These are phyloP conservation scores for Trilocha varians DNA, from an alignment of 2,888 invertebrate genomes.

Conservation along the genomic window DNA sequence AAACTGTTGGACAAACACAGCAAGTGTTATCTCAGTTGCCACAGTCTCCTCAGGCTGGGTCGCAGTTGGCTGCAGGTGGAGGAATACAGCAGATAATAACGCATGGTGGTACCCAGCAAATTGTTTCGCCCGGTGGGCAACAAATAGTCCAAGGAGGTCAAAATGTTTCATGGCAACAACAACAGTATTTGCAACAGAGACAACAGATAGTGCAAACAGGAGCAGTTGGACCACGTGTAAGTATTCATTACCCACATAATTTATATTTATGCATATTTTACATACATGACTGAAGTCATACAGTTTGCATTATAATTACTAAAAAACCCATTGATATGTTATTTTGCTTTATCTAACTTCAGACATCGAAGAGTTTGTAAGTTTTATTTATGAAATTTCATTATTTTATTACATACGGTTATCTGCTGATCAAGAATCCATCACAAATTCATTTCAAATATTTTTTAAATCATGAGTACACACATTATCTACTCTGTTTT, in stretches of 20 bases:
- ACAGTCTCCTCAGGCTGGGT: conserved; percentile 52
- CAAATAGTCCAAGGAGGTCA: conserved; percentile 61
- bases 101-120: conserved; percentile 63
- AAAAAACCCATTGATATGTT: too few species aligned
- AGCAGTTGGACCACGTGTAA: conserved; percentile 64
- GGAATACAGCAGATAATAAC: conserved; percentile 69
- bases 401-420: too few species aligned
- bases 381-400: too few species aligned
- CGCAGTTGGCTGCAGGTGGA: conserved; percentile 42
- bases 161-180: conserved; percentile 65
- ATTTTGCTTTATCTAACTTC: too few species aligned
- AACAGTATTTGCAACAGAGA: conserved; percentile 62
- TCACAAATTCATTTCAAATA: too few species aligned
- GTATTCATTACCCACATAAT: conserved; percentile 10
- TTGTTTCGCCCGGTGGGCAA: conserved; percentile 60
- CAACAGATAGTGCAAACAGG: conserved; percentile 70
- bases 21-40: conserved; percentile 60
- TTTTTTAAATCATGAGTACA: too few species aligned
- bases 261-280: not conserved
- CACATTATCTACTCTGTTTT: too few species aligned
- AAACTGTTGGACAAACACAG: conserved; percentile 51
- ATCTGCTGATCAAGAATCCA: too few species aligned
- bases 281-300: not conserved
- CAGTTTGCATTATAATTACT: not conserved
- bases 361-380: too few species aligned